These are phyloP conservation scores for Protobothrops mucrosquamatus DNA, from an alignment of 2,113 vertebrate species.

Conservation along the genomic window DNA sequence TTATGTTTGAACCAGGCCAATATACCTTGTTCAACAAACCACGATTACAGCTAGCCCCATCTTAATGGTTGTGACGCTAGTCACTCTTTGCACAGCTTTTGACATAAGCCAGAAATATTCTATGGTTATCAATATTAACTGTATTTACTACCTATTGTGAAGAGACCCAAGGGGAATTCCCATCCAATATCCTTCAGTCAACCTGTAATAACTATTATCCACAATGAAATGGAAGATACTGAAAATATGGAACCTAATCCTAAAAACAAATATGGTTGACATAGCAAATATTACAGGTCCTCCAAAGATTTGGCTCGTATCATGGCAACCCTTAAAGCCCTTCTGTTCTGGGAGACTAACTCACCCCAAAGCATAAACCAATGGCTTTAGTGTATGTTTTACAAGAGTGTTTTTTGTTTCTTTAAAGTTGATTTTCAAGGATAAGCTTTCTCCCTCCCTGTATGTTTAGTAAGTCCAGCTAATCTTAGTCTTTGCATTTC, in stretches of 20 bases:
- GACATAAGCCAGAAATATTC: not conserved
- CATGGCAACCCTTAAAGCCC: not conserved
- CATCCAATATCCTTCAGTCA: not conserved
- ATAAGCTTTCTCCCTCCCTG: not conserved
- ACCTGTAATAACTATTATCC: not conserved
- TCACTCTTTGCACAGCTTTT: not conserved
- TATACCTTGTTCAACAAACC: not conserved
- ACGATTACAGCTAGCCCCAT: not conserved
- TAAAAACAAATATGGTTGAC: not conserved
- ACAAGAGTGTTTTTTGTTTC: not conserved
- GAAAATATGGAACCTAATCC: not conserved
- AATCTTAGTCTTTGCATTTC: not conserved
- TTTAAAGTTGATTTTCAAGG: not conserved
- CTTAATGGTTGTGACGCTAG: not conserved
- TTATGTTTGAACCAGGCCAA: not conserved
- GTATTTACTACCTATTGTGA: not conserved
- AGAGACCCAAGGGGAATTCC: not conserved
- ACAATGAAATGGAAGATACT: not conserved
- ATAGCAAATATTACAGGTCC: not conserved
- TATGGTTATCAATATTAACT: not conserved
- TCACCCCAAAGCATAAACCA: not conserved
- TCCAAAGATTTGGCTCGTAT: not conserved
- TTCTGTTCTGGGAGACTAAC: not conserved
- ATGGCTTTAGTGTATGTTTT: not conserved
- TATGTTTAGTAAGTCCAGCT: not conserved